Evolutionary conservation across 2,113 vertebrate species (phyloP), one percentile per base, ranked within the genome.

Genomic region (Suncus etruscus): DNA sequence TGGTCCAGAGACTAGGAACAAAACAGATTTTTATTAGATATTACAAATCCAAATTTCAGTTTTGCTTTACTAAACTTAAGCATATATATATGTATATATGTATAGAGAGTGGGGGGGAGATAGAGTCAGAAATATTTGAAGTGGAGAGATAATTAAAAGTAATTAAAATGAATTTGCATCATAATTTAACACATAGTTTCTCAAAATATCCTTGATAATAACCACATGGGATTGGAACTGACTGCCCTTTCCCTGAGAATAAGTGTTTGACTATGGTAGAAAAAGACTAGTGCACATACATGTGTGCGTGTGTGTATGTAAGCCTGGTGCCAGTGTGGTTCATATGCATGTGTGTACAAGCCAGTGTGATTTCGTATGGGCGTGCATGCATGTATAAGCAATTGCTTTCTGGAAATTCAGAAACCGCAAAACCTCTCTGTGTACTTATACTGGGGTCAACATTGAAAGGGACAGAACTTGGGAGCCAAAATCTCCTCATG

Each of bases 81-180:
- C 66, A 91, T 27, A 86, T 50, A 25, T 8, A 11, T 25, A 22
- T 31, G 32, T 72, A 87, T n/a, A 86, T 61, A 20, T 8, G 10
- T 25, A 16, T 29, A 39, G 39, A 39, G 39, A 39, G 39, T 3
- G 39, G 39, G 39, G 39, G 39, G 39, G 39, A 39, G 39, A 39
- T 39, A 39, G 39, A 39, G 39, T 77, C 69, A 88, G 79, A 95
- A 94, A 90, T 50, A n/a, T 47, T 87, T 88, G 68, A 90, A 91
- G 81, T 24, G 80, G 10, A 66, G 25, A 90, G 18, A 86, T 78
- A 10, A 83, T 65, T 65, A 81, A 94, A 92, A 84, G 27, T 4
- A 91, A 86, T 83, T 86, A 74, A 77, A 11, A 31, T 90, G 58
- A 27, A 24, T 94, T 91, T 95, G 29, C 54, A 84, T 77, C 87